These are phyloP conservation scores for Platorchestia sp. DNA, from an alignment of 1,140 invertebrate species.

Conservation along the genomic window DNA sequence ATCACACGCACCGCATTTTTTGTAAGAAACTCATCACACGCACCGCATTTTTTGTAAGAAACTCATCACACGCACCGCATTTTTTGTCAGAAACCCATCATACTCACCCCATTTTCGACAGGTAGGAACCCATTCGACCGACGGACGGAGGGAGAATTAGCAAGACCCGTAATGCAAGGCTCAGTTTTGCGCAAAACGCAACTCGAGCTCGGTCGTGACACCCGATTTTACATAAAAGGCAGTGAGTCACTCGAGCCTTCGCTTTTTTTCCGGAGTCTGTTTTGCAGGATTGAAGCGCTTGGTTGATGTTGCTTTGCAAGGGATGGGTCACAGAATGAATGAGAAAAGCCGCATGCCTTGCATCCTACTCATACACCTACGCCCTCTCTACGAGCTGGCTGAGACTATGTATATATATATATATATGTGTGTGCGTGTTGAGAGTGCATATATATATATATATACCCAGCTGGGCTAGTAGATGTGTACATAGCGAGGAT, in stretches of 20 bases:
- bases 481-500: neutral
- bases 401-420: neutral
- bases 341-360: conserved; percentile 36
- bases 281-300: neutral
- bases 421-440: neutral
- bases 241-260: neutral
- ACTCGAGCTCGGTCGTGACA: neutral
- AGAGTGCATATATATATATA: too few relatives aligned
- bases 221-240: conserved; percentile 32
- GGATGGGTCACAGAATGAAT: conserved; percentile 47
- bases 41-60: neutral
- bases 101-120: neutral
- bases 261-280: conserved; percentile 4
- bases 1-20: too few relatives aligned
- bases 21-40: neutral
- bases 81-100: neutral
- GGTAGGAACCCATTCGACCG: neutral
- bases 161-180: neutral
- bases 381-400: neutral
- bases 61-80: neutral
- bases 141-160: neutral
- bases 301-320: neutral
- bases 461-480: neutral
- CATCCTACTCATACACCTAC: conserved; percentile 41
- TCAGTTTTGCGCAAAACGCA: neutral